Evolutionary conservation across 1,140 invertebrate genomes (phyloP).

Genomic region (Lutraria rhynchaena): DNA sequence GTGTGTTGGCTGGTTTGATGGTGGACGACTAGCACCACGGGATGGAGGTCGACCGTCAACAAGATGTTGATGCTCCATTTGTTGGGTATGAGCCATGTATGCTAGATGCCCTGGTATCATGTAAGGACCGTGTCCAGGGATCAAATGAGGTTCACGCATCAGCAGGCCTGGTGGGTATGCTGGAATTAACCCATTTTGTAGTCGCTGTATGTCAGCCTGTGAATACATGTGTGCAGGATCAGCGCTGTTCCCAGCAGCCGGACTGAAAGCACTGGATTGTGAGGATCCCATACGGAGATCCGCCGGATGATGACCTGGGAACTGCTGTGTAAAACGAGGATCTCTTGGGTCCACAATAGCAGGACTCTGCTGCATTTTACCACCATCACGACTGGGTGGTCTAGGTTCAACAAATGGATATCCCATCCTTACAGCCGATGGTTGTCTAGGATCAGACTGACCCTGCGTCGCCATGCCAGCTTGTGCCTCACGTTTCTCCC

Average conservation of each 20-base stretch:
- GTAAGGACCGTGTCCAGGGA: slow-evolving; percentile 53
- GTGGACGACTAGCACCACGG: slow-evolving; percentile 48
- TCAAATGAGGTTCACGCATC: slow-evolving; percentile 62
- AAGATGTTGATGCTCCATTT: slow-evolving; percentile 56
- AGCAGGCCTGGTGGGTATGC: slow-evolving; percentile 58
- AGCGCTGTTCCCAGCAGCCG: slow-evolving; percentile 53
- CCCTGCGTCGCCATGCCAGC: slow-evolving; percentile 20
- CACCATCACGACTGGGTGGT: slow-evolving; percentile 51
- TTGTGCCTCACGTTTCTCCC: slow-evolving; percentile 47
- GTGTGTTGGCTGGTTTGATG: slow-evolving; percentile 30
- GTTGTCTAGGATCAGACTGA: slow-evolving; percentile 39
- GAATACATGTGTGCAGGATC: slow-evolving; percentile 65
- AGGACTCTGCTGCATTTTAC: slow-evolving; percentile 52
- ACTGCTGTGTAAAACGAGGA: slow-evolving; percentile 56
- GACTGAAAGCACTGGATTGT: slow-evolving; percentile 64
- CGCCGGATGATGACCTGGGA: slow-evolving; percentile 47
- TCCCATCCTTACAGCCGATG: slow-evolving; percentile 28
- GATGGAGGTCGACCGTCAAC: slow-evolving; percentile 59
- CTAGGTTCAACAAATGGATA: slow-evolving; percentile 59
- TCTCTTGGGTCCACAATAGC: slow-evolving; percentile 51
- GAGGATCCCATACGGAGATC: slow-evolving; percentile 59
- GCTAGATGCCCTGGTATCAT: slow-evolving; percentile 54
- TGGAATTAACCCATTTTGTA: slow-evolving; percentile 60
- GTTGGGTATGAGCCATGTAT: slow-evolving; percentile 36
- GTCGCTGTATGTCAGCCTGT: slow-evolving; percentile 59